These are phyloP conservation scores for Tor tambroides DNA, from an alignment of 2,113 vertebrate genomes.

Conservation along the genomic window DNA sequence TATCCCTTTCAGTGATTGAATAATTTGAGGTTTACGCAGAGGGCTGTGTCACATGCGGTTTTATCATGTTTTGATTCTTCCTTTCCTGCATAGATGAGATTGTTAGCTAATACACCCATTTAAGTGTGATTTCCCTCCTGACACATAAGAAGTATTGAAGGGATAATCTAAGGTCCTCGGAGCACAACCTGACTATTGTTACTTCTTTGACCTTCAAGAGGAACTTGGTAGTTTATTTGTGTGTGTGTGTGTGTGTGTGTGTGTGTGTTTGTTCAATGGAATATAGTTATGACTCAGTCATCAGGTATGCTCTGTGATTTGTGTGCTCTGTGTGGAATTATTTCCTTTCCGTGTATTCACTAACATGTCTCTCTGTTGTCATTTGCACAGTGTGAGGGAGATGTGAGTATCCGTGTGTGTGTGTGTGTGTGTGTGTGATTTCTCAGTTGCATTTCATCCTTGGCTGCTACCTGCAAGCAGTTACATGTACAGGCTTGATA, in stretches of 20 bases:
- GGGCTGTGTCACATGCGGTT: background rate
- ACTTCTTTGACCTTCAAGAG: background rate
- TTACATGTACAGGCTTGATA: background rate
- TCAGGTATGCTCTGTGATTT: background rate
- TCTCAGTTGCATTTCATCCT: slow-evolving; percentile 30
- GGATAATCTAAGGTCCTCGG: background rate
- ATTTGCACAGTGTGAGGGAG: slow-evolving; percentile 90
- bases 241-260: background rate
- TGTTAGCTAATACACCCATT: background rate
- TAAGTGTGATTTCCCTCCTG: background rate
- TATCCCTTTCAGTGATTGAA: background rate
- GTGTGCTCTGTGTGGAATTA: background rate
- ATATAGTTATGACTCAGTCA: background rate
- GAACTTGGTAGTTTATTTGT: background rate
- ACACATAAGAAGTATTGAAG: background rate
- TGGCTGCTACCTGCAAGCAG: slow-evolving; percentile 6
- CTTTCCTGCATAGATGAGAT: background rate
- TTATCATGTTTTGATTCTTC: background rate
- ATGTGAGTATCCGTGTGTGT: slow-evolving; percentile 85
- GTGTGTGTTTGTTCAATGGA: background rate
- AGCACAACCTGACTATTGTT: background rate
- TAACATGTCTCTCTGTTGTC: slow-evolving; percentile 76
- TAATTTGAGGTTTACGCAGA: background rate
- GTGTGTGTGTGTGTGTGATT: slow-evolving; percentile 74
- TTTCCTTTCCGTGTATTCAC: slow-evolving; percentile 26